Evolutionary conservation across 2,797 vertebrate species (phyloP).

Genomic region (Sylvia borin): DNA sequence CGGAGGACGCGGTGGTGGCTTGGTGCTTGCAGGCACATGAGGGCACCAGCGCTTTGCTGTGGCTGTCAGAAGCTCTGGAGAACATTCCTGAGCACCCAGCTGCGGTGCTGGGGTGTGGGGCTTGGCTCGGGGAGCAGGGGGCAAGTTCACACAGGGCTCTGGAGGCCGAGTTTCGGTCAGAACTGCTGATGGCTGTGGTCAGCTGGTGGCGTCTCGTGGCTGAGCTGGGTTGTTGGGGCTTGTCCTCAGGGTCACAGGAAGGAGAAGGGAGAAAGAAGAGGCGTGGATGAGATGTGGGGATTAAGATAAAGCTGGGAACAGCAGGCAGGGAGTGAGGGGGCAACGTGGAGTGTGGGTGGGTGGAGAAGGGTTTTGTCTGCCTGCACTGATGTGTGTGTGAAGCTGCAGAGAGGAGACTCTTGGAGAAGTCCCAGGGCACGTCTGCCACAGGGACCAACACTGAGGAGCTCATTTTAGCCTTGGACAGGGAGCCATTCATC

Average conservation of each 20-base stretch:
- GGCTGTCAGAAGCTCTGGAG: neutral
- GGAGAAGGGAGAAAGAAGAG: neutral
- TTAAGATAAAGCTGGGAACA: neutral
- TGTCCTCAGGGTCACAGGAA: conserved; percentile 29
- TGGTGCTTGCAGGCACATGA: neutral
- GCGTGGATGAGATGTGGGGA: neutral
- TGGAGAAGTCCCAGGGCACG: neutral
- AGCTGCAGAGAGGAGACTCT: neutral
- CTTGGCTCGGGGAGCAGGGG: conserved; percentile 13
- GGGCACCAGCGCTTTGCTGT: conserved; percentile 55
- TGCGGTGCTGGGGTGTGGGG: conserved; percentile 13
- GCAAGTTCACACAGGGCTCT: conserved; percentile 47
- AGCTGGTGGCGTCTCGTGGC: conserved; percentile 26
- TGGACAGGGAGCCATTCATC: neutral
- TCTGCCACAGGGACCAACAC: neutral
- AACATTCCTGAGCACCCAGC: conserved; percentile 24
- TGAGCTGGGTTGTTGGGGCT: neutral
- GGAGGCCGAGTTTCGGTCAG: conserved; percentile 28
- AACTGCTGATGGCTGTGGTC: conserved; percentile 41
- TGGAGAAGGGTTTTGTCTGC: neutral
- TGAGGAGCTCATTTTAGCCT: neutral
- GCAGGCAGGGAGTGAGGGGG: neutral
- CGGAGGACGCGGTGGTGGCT: neutral
- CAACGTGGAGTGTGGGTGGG: neutral
- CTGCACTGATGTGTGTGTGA: neutral